phyloP scores from a whole-genome alignment of 2,888 invertebrate genomes.

The Esperia sulphurella region DNA sequence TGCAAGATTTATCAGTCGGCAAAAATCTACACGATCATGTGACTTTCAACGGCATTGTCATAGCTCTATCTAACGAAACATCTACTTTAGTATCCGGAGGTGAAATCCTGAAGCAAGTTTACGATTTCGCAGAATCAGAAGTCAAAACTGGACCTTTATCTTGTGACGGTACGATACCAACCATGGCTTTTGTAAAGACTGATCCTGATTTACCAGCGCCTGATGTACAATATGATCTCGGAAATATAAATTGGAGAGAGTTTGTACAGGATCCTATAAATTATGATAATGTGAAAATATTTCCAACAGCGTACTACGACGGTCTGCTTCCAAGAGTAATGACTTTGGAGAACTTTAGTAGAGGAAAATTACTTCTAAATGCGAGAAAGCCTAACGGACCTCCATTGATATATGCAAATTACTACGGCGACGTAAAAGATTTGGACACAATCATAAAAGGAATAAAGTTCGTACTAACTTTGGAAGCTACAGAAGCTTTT shows the following conservation, averaged over 20 bases:
- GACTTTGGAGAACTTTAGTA: constrained; percentile 79
- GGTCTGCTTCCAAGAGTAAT: constrained; percentile 77
- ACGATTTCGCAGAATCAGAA: constrained; percentile 42
- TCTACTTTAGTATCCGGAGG: constrained; percentile 56
- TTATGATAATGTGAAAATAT: constrained; percentile 45
- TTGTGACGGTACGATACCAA: constrained; percentile 72
- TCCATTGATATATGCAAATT: constrained; percentile 84
- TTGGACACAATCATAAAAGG: constrained; percentile 78
- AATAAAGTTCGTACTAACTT: constrained; percentile 73
- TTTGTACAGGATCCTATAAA: constrained; percentile 67
- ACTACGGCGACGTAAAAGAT: constrained; percentile 80
- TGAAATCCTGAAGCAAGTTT: constrained; percentile 50
- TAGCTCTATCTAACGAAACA: constrained; percentile 72
- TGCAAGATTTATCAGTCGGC: constrained; percentile 52
- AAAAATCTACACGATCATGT: constrained; percentile 61
- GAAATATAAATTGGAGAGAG: constrained; percentile 62
- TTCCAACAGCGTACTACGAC: constrained; percentile 80
- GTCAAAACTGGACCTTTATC: constrained; percentile 68
- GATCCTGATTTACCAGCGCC: constrained; percentile 67
- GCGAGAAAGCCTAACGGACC: constrained; percentile 82
- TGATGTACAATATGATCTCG: constrained; percentile 80
- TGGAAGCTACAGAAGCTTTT: constrained; percentile 79
- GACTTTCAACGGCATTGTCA: constrained; percentile 62
- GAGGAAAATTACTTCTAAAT: constrained; percentile 80
- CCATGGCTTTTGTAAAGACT: constrained; percentile 78